Base-by-base conservation (phyloP, 2,797 vertebrate species). In the Rhyacichthys aspro region DNA sequence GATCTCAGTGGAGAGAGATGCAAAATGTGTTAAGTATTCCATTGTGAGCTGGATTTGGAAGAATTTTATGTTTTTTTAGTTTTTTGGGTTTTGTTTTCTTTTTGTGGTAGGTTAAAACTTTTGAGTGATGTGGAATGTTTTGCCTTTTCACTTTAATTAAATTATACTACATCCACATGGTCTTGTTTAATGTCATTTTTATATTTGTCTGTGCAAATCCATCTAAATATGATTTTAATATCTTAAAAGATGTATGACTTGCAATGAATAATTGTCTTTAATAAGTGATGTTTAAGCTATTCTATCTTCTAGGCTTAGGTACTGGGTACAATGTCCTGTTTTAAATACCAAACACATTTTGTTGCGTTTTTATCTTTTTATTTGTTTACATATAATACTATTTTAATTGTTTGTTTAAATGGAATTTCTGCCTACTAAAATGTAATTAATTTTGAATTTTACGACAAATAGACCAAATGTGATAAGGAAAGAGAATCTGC, bases 91-190 rank as follows among this genome's bases (percentile, higher is more conserved):
- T 54, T n/a, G n/a, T n/a, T 41, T 34, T 59, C 61, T 36, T 45
- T 46, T 17, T 8, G 15, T 17, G 32, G 19, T 28, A 28, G 23
- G 23, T 28, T 28, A 28, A 28, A 28, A 39, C 50, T 47, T 34
- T 59, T 38, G 50, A 50, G 42, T 67, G 59, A 43, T 66, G 65
- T 77, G 58, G 23, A 28, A 28, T 28, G 23, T 73, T 66, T 72
- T 59, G 53, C 52, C 57, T 63, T 68, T 70, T 63, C 39, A 50
- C 56, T 71, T 80, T 66, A 83, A 81, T 15, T 19, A 43, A 34
- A 63, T 57, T 52, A 34, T 53, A 58, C 55, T 41, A 59, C 53
- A 56, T 55, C 3, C 17, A n/a, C n/a, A 38, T 10, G 0, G 17
- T 77, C 49, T 62, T 78, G 32, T 75, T 65, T 39, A 11, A 50